A percentile compares a stretch with the other conserved stretches of the same genome.
Conservation (phyloP, 2,797 vertebrate species). For the Semaprochilodus insignis region DNA sequence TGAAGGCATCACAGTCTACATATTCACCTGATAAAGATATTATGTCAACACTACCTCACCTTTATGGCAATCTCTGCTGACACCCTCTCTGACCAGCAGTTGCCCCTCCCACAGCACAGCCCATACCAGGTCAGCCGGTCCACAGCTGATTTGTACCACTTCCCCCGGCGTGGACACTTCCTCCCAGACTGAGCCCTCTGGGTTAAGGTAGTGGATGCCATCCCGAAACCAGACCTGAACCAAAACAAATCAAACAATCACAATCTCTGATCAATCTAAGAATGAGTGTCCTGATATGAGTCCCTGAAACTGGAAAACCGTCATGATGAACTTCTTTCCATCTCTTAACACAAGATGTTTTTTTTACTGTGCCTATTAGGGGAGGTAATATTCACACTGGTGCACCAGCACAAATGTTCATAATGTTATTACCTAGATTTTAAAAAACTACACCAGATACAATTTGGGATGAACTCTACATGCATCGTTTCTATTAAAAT, state of each 20-base stretch:
- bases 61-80: constrained; percentile 87
- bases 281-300: not conserved
- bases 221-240: constrained; percentile 93
- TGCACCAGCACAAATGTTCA: no score
- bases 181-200: constrained; percentile 90
- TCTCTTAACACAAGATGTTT: not conserved
- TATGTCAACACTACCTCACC: constrained; percentile 73
- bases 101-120: constrained; percentile 96
- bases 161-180: constrained; percentile 87
- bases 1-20: not conserved
- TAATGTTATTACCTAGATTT: no score
- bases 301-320: no score
- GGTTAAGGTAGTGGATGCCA: constrained; percentile 87
- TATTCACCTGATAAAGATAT: not conserved
- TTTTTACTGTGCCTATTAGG: no score
- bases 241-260: not conserved
- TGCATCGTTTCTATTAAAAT: no score
- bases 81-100: constrained; percentile 91
- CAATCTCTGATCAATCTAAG: not conserved
- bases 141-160: constrained; percentile 96
- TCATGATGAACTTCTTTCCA: not conserved
- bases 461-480: no score
- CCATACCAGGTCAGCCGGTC: constrained; percentile 93
- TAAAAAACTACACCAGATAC: no score
- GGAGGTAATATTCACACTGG: no score